Conservation (phyloP, 2,888 invertebrate species). For the Julus scandinavius region DNA sequence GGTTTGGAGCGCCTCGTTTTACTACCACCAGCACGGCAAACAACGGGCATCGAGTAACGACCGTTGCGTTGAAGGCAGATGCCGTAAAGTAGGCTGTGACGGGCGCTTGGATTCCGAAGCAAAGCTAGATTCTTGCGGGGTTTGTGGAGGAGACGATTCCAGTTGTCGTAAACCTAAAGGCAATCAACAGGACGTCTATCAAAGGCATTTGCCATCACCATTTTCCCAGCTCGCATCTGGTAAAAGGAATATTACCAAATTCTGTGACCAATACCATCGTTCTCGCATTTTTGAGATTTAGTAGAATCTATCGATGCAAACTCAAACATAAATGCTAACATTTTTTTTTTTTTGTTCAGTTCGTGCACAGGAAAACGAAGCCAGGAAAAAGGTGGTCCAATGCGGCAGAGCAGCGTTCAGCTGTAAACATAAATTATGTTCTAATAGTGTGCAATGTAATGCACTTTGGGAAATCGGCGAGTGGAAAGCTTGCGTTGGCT, state of each 20-base stretch:
- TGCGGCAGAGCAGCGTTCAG: not conserved
- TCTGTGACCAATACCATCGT: not conserved
- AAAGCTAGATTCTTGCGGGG: slow-evolving; percentile 59
- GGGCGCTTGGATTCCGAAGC: slow-evolving; percentile 58
- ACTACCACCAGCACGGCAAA: slow-evolving; percentile 54
- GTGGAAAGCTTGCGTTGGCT: slow-evolving; percentile 47
- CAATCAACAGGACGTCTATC: not conserved
- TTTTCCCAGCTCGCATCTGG: not conserved
- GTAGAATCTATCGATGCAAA: not conserved
- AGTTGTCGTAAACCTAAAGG: slow-evolving; percentile 54
- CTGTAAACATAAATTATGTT: not conserved
- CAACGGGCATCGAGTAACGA: slow-evolving; percentile 78
- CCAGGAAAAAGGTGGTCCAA: not conserved
- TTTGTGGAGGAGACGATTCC: slow-evolving; percentile 59
- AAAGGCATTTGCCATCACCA: not conserved
- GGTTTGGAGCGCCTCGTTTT: not conserved
- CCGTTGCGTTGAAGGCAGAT: slow-evolving; percentile 59
- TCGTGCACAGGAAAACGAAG: not conserved
- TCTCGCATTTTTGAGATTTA: not conserved
- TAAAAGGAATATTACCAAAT: not conserved
- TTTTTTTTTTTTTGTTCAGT: not conserved
- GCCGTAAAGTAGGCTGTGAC: slow-evolving; percentile 59
- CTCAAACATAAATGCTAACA: not conserved
- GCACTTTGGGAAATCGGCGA: slow-evolving; percentile 24
- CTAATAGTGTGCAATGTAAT: not conserved